Evolutionary conservation across 2,888 invertebrate genomes (phyloP), one percentile per base, ranked within the genome.

Genomic region (Acronicta leporina): DNA sequence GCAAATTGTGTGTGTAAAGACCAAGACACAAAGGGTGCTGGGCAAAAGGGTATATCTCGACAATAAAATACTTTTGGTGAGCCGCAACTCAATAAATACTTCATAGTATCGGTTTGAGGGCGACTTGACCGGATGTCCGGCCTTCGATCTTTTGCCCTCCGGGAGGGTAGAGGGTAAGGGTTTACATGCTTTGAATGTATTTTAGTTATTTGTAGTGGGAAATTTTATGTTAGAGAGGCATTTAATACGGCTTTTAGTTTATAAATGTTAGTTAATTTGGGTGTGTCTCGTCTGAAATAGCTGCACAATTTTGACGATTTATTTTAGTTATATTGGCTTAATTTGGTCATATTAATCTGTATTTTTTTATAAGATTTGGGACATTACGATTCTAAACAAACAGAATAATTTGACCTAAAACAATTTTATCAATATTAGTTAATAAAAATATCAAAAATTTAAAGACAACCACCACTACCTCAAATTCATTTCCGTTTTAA

Each of bases 81-180:
- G 85, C 94, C 94, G 85, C 94, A 92, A 90, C 91, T 92, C 92
- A 90, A 94, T 94, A 94, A 94, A 94, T 94, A 94, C 94, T 92
- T 94, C 92, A 92, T 92, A 92, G 92, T 92, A 93, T 91, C 91
- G 90, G 91, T 88, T 87, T 87, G 88, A 89, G 90, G 91, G 88
- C 85, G 88, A 86, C 84, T 87, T 89, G 92, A 87, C 92, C 92
- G 92, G 91, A 92, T 78, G 88, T 90, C 88, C 88, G 91, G 88
- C 90, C 90, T 91, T 87, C 91, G 92, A 90, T 91, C 92, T 90
- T 84, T 85, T 80, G 89, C 91, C 92, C 91, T 84, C 77, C 77
- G 85, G 89, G 88, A 81, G 82, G 74, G 74, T 61, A 73, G 56
- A 62, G 77, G 68, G 73, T 51, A 69, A 77, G 79, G 83, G 76